A percentile compares a stretch with the other conserved stretches of the same genome.
Conservation (phyloP, 2,888 invertebrate genomes). For the Oscheius sp. region DNA sequence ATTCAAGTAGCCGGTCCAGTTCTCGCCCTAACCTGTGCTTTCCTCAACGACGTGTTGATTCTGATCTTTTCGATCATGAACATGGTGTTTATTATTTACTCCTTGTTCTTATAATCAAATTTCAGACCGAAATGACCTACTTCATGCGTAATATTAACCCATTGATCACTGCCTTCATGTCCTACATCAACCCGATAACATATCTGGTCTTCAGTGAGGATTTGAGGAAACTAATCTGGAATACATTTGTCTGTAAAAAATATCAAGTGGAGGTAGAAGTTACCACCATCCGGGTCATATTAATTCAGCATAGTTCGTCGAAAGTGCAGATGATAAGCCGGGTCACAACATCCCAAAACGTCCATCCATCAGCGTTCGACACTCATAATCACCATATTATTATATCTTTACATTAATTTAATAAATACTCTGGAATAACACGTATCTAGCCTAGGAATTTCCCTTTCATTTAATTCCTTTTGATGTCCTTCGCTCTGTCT, state of each 20-base stretch:
- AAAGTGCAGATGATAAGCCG: conserved; percentile 2
- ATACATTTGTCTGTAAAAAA: conserved; percentile 1
- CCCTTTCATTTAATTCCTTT: no score
- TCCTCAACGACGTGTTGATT: not conserved
- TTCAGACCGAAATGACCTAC: not conserved
- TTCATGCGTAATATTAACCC: conserved; percentile 25
- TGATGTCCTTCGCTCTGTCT: no score
- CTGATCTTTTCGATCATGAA: not conserved
- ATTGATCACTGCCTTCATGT: conserved; percentile 7
- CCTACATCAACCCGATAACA: conserved; percentile 19
- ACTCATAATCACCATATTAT: no score
- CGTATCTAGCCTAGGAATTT: no score
- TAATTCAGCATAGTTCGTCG: conserved; percentile 2
- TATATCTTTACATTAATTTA: no score
- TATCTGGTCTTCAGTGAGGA: conserved; percentile 25
- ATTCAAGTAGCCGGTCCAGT: conserved; percentile 23
- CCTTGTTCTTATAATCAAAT: not conserved
- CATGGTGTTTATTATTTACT: not conserved
- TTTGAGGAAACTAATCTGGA: conserved; percentile 13
- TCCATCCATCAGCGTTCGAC: no score
- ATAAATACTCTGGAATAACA: no score
- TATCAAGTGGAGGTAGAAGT: not conserved
- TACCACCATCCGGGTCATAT: not conserved
- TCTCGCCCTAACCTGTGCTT: conserved; percentile 20
- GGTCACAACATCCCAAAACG: not conserved